A percentile compares a stretch with the other conserved stretches of the same genome.
Evolutionary conservation across 2,113 vertebrate genomes (phyloP).

Genomic region (Larimichthys crocea): DNA sequence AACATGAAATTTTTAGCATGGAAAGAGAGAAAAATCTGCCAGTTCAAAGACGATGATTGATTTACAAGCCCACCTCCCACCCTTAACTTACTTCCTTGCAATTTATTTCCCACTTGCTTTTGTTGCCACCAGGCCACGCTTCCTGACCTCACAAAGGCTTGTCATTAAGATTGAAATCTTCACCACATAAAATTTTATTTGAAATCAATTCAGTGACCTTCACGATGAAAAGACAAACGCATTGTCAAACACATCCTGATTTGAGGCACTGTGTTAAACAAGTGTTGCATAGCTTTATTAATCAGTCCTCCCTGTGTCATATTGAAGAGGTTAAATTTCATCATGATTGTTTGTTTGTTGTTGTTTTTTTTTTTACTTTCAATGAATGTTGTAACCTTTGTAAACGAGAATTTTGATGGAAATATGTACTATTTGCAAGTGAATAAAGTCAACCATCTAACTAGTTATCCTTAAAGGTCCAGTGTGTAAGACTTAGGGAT

Average conservation of each 20-base stretch:
- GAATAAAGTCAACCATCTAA: not conserved
- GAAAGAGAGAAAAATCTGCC: constrained; percentile 13
- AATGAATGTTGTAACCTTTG: not conserved
- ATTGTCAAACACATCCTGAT: constrained; percentile 55
- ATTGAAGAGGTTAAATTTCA: constrained; percentile 22
- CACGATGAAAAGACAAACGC: constrained; percentile 71
- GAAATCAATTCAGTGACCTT: constrained; percentile 85
- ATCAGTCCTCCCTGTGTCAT: constrained; percentile 29
- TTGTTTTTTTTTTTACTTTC: constrained; percentile 9
- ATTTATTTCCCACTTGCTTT: constrained; percentile 75
- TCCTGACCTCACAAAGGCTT: constrained; percentile 76
- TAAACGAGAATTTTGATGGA: not conserved
- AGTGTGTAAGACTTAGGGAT: too few relatives aligned
- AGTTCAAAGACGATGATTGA: constrained; percentile 49
- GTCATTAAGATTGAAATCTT: constrained; percentile 85
- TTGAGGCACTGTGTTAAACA: constrained; percentile 48
- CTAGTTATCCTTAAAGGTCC: not conserved
- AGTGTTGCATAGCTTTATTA: constrained; percentile 62
- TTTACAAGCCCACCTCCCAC: constrained; percentile 43
- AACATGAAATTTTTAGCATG: constrained; percentile 15
- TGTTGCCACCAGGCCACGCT: constrained; percentile 66
- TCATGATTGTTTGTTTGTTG: not conserved
- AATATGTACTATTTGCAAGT: not conserved
- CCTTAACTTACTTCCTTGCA: constrained; percentile 36
- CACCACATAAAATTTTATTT: constrained; percentile 81